A percentile compares a stretch with the other conserved stretches of the same genome.
Evolutionary conservation across 2,888 invertebrate genomes (phyloP).

Genomic region (Meganola albula): DNA sequence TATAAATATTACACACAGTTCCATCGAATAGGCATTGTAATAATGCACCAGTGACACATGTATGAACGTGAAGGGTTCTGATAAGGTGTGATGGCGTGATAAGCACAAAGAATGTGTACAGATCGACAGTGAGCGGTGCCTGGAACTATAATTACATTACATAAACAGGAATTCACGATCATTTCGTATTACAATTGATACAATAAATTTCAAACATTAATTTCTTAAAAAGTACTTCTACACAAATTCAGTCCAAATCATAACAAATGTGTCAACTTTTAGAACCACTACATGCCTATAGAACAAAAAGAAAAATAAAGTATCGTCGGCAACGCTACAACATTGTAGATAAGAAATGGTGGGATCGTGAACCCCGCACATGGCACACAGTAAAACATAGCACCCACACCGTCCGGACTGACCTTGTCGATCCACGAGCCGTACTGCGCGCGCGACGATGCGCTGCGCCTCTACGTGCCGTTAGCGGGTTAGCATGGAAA

Average conservation of each 20-base stretch:
- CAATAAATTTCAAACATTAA: too few species aligned
- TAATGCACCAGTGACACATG: slow-evolving; percentile 14
- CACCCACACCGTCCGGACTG: slow-evolving; percentile 46
- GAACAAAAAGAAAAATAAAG: too few species aligned
- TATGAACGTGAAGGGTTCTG: slow-evolving; percentile 19
- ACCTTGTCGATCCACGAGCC: slow-evolving; percentile 95
- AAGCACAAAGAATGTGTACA: slow-evolving; percentile 25
- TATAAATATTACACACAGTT: too few species aligned
- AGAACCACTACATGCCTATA: too few species aligned
- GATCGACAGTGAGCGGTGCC: slow-evolving; percentile 21
- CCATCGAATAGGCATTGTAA: too few species aligned
- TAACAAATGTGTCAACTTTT: too few species aligned
- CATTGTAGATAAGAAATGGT: too few species aligned
- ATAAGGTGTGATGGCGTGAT: slow-evolving; percentile 24
- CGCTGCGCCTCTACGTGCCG: slow-evolving; percentile 72
- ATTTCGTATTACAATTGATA: too few species aligned
- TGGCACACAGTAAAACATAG: slow-evolving; percentile 20
- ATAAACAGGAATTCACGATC: background rate
- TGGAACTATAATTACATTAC: slow-evolving; percentile 7
- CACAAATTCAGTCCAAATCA: too few species aligned
- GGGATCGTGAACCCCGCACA: slow-evolving; percentile 26
- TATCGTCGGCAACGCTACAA: too few species aligned
- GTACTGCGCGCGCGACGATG: slow-evolving; percentile 70
- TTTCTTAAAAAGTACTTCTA: too few species aligned
- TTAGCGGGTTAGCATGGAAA: slow-evolving; percentile 77